A percentile compares a stretch with the other conserved stretches of the same genome.
Evolutionary conservation across 2,888 invertebrate species (phyloP).

Genomic region (Nomada goodeniana): DNA sequence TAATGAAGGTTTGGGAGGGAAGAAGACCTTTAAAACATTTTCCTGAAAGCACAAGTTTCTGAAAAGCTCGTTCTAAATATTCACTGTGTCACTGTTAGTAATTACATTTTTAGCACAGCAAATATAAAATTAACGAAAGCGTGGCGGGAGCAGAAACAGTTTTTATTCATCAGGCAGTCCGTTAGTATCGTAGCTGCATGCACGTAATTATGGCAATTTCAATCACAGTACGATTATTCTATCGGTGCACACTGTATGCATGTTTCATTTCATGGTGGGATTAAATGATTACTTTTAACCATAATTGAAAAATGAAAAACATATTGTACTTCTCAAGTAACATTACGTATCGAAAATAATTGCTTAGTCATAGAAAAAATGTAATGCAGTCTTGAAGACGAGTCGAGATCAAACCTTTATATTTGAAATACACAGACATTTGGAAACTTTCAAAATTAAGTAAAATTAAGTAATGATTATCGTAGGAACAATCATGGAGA

Average conservation of each 20-base stretch:
- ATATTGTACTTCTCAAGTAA: too few species aligned
- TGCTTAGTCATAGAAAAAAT: too few species aligned
- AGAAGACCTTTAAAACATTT: too few species aligned
- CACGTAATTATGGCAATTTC: background rate
- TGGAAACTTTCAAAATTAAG: background rate
- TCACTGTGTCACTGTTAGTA: too few species aligned
- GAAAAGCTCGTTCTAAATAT: too few species aligned
- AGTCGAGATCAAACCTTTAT: too few species aligned
- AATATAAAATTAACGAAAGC: conserved; percentile 11
- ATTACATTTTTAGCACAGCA: too few species aligned
- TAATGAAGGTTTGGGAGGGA: too few species aligned
- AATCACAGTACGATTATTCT: background rate
- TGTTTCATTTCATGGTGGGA: background rate
- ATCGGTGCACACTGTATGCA: background rate
- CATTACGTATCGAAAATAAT: background rate
- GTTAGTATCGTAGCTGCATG: background rate
- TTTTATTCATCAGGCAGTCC: conserved; percentile 29
- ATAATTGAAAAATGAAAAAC: too few species aligned
- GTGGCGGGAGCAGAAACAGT: background rate
- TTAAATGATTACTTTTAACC: background rate
- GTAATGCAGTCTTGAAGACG: too few species aligned
- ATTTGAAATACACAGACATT: too few species aligned
- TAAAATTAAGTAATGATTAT: background rate
- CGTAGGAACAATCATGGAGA: background rate
- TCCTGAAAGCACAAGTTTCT: too few species aligned